phyloP scores from a whole-genome alignment of 2,888 invertebrate genomes.

The Athalia cordata region DNA sequence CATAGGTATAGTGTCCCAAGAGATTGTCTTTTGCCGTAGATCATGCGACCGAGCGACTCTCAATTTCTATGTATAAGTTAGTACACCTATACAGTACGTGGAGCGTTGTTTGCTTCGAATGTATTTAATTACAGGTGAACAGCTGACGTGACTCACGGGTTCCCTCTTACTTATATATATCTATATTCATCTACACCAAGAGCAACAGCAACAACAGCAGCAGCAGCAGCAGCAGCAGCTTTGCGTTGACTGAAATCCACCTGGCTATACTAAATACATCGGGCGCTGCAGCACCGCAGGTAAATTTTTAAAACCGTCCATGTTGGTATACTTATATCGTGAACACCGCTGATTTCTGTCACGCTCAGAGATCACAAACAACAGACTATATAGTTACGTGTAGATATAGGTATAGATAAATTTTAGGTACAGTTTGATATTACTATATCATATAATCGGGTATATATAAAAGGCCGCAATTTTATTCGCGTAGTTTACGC shows the following conservation, averaged over 20 bases:
- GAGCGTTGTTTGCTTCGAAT: conserved; percentile 23
- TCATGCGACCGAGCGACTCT: too few relatives aligned
- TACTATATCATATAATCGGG: neutral
- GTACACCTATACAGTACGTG: neutral
- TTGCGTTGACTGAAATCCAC: neutral
- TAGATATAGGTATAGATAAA: neutral
- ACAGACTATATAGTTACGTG: neutral
- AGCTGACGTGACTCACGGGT: conserved; percentile 35
- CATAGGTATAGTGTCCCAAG: neutral
- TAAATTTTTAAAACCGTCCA: neutral
- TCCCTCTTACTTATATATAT: conserved; percentile 28
- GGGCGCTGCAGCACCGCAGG: neutral
- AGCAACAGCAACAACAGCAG: neutral
- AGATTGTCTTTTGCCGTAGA: neutral
- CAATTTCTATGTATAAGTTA: too few relatives aligned
- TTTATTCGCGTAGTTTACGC: too few relatives aligned
- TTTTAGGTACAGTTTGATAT: neutral
- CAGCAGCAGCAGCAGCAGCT: neutral
- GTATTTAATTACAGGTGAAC: conserved; percentile 43
- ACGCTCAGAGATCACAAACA: conserved; percentile 38
- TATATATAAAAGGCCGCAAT: too few relatives aligned
- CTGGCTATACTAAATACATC: neutral
- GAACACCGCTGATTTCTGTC: conserved; percentile 30
- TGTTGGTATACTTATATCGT: neutral
- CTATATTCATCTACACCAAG: neutral